Evolutionary conservation across 2,888 invertebrate genomes (phyloP).

Genomic region (Altica lythri): DNA sequence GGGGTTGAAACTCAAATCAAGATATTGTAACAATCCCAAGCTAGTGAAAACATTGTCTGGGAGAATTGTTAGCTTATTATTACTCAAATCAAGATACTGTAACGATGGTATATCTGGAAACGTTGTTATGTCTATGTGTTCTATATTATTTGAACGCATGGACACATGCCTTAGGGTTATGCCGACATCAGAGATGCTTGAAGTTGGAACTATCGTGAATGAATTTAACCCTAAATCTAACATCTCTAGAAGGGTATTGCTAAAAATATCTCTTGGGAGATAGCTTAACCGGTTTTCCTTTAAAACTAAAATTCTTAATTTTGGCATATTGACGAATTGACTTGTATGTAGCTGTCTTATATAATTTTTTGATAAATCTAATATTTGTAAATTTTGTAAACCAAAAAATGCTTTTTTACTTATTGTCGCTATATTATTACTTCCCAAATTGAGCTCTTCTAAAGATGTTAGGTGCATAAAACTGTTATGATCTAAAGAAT

Average conservation of each 20-base stretch:
- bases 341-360: slow-evolving; percentile 78
- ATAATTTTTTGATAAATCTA: slow-evolving; percentile 78
- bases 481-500: slow-evolving; percentile 71
- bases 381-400: slow-evolving; percentile 72
- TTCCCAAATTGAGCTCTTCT: slow-evolving; percentile 74
- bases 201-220: slow-evolving; percentile 78
- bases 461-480: slow-evolving; percentile 73
- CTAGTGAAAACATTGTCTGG: slow-evolving; percentile 89
- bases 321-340: slow-evolving; percentile 78
- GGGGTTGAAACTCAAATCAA: slow-evolving; percentile 81
- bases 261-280: slow-evolving; percentile 77
- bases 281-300: slow-evolving; percentile 74
- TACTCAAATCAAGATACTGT: slow-evolving; percentile 75
- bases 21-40: slow-evolving; percentile 74
- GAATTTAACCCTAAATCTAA: slow-evolving; percentile 80
- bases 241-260: slow-evolving; percentile 78
- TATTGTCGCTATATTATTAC: slow-evolving; percentile 74
- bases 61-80: slow-evolving; percentile 80
- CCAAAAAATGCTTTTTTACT: slow-evolving; percentile 79
- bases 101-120: slow-evolving; percentile 83
- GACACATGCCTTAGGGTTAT: slow-evolving; percentile 79
- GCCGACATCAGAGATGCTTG: slow-evolving; percentile 77
- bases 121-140: slow-evolving; percentile 86
- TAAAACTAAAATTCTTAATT: slow-evolving; percentile 73
- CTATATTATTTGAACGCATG: slow-evolving; percentile 78